These are phyloP conservation scores for Caenorhabditis sinica DNA, from an alignment of 2,888 invertebrate species.

Conservation along the genomic window DNA sequence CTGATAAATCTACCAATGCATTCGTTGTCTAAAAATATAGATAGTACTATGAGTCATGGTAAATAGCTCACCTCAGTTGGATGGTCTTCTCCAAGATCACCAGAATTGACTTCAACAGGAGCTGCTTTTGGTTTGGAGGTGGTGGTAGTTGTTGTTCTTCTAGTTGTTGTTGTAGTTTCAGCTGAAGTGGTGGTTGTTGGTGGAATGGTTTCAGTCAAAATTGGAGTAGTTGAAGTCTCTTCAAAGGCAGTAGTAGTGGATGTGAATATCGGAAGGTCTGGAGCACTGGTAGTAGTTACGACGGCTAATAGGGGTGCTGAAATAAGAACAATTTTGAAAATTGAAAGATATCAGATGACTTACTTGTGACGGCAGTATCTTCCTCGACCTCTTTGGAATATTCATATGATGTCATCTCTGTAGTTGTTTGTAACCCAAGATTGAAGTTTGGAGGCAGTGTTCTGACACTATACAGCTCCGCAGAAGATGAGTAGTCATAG, in stretches of 20 bases:
- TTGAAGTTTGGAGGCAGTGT: constrained; percentile 74
- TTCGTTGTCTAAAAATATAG: constrained; percentile 41
- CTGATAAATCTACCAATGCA: constrained; percentile 28
- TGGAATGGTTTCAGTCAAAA: constrained; percentile 27
- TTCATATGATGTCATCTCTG: constrained; percentile 57
- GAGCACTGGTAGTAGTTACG: constrained; percentile 32
- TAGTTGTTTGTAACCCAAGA: constrained; percentile 59
- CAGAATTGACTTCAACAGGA: constrained; percentile 58
- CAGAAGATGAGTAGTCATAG: constrained; percentile 72
- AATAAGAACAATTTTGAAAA: neutral
- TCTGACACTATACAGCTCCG: constrained; percentile 67
- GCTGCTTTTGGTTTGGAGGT: constrained; percentile 40
- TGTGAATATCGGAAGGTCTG: neutral
- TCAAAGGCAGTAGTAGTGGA: constrained; percentile 19
- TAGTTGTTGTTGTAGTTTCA: constrained; percentile 50
- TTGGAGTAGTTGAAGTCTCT: constrained; percentile 25
- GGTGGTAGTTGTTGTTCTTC: constrained; percentile 46
- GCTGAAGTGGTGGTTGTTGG: constrained; percentile 25
- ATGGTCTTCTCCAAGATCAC: constrained; percentile 59
- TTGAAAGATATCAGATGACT: neutral
- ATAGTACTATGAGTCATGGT: neutral
- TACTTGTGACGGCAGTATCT: constrained; percentile 45
- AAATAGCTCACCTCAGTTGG: constrained; percentile 47
- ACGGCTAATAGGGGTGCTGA: constrained; percentile 39
- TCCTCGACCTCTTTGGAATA: constrained; percentile 61